Base-by-base conservation (phyloP, 1,140 invertebrate species). In the Sitophilus oryzae region DNA sequence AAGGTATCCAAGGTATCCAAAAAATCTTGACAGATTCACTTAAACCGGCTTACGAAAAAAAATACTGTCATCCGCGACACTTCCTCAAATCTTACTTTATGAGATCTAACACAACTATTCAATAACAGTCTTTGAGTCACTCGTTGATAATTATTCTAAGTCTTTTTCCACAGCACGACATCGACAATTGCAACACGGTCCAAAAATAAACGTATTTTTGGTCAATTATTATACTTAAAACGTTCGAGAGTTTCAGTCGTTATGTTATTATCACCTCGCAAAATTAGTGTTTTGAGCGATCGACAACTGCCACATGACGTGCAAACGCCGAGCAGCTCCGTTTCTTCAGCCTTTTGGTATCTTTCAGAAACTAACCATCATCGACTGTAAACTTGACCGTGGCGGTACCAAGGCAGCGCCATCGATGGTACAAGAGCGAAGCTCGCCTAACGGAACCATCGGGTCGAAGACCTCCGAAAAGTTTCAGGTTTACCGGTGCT, bases 321-420 rank as follows among this genome's bases (percentile, higher is more conserved):
- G 23, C 15, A 25, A 45, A 15, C 16, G 36, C 43, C 34, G 47
- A 50, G n/a, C n/a, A n/a, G 59, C 66, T 60, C 61, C 56, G 16
- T 20, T 35, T 38, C 58, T 56, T 53, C 47, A 56, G 50, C 54
- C 56, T 60, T 30, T 60, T 56, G 50, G 58, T 62, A 63, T 64
- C 69, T 66, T 70, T 62, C 63, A 58, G 61, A 65, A 65, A 70
- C 65, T 64, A 64, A 66, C 60, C 65, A 68, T 66, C 63, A 61
- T 64, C 49, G 51, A 53, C 56, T 58, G 48, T 71, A 71, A 71
- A 71, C 69, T 71, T 71, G 69, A 71, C 69, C 69, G 66, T 71
- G 68, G 65, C 60, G 61, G 61, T 63, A 58, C 60, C 61, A 48
- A 56, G 58, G 49, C 47, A 65, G 66, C 67, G 65, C 63, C 58